Evolutionary conservation across 2,113 vertebrate species (phyloP), one percentile per base, ranked within the genome.

Genomic region (Antigone vipio): DNA sequence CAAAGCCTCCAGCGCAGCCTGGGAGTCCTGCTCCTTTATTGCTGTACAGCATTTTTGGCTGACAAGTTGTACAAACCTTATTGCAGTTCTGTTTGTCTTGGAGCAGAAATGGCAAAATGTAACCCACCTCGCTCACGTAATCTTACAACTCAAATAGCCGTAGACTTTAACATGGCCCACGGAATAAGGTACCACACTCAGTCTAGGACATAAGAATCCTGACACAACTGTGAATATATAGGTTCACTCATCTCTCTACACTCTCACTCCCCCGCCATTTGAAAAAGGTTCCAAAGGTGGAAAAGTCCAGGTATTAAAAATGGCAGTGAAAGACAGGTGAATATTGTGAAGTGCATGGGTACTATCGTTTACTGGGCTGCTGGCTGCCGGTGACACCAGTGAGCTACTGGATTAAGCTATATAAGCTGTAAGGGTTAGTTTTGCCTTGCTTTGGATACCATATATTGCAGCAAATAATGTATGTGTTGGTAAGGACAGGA

Each of bases 31-130:
- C 47, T 88, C 6, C 22, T 69, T 94, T 82, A 58, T 62, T 66
- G 40, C 52, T 67, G 27, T 62, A 59, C 38, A 47, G 64, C 29
- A 27, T 18, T 88, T 93, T 75, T 66, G 68, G 67, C n/a, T 64
- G 73, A 44, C 34, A 64, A 60, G 24, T 63, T 87, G 55, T 44
- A 67, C 69, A 87, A 84, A 67, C 15, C 24, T 66, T 71, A 45
- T 15, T 91, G 64, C 60, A 78, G 32, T 55, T 58, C 81, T 92
- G 15, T 66, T 95, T 90, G 47, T 72, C 85, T 93, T 85, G 85
- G 29, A 90, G 59, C 29, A 95, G 89, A 83, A 92, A 73, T 24
- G 9, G 66, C 47, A 91, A 74, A 89, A 68, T 42, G 24, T 62
- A 74, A 49, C 71, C 63, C 23, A 15, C 35, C 58, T 73, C 44